phyloP scores from a whole-genome alignment of 2,797 vertebrate genomes.

The Coregonus ussuriensis region DNA sequence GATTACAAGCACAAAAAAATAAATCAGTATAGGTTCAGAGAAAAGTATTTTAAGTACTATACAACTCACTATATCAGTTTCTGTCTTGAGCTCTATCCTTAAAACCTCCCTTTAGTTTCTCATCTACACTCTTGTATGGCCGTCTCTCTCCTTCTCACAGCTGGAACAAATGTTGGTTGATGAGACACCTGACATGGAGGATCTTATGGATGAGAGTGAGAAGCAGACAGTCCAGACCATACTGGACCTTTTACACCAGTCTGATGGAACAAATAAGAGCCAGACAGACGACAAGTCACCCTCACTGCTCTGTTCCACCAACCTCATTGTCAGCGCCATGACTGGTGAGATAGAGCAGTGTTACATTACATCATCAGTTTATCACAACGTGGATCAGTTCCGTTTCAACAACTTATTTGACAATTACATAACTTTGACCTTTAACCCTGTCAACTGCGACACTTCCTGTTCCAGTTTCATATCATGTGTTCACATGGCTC shows the following conservation, averaged over 20 bases:
- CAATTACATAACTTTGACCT: no score
- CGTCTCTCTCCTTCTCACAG: constrained; percentile 60
- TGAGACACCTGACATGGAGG: constrained; percentile 38
- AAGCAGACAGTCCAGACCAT: constrained; percentile 64
- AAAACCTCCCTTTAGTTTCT: not conserved
- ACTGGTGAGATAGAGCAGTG: constrained; percentile 75
- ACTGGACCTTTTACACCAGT: constrained; percentile 72
- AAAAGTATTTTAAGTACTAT: no score
- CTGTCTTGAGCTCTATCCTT: no score
- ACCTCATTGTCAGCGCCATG: constrained; percentile 83
- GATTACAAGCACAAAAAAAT: no score
- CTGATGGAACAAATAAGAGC: constrained; percentile 26
- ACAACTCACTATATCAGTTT: no score
- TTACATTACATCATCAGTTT: not conserved
- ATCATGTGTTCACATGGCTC: no score
- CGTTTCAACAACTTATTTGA: not conserved
- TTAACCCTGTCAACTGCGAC: no score
- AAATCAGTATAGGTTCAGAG: no score
- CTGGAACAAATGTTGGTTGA: constrained; percentile 74
- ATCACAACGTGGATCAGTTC: not conserved
- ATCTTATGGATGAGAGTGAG: constrained; percentile 55
- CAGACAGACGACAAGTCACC: constrained; percentile 23
- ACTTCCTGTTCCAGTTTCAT: not conserved
- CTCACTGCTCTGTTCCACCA: constrained; percentile 71
- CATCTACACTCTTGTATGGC: not conserved